phyloP scores from a whole-genome alignment of 2,888 invertebrate species.

The Ormia ochracea region DNA sequence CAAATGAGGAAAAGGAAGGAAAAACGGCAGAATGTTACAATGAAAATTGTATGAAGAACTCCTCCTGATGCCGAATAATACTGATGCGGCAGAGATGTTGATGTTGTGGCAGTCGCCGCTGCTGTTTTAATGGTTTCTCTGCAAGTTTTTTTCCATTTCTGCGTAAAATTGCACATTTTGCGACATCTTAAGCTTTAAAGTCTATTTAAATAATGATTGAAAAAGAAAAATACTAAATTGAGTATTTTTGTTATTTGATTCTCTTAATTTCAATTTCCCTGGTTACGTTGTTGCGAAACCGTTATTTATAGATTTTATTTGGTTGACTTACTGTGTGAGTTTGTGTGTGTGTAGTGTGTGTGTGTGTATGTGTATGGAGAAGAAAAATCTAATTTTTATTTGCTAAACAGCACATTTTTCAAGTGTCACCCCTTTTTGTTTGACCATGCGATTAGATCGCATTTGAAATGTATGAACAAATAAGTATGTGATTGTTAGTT shows the following conservation, averaged over 20 bases:
- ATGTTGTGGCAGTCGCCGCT: not conserved
- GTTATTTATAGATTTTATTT: conserved; percentile 60
- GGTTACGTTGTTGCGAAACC: conserved; percentile 28
- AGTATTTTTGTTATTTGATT: not conserved
- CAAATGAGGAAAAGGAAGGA: not conserved
- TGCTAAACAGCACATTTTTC: conserved; percentile 56
- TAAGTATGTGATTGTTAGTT: conserved; percentile 6
- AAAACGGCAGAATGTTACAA: conserved; percentile 8
- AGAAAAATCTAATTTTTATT: conserved; percentile 37
- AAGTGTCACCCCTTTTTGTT: conserved; percentile 59
- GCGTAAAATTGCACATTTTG: conserved; percentile 38
- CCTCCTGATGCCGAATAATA: conserved; percentile 9
- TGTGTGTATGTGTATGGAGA: no score
- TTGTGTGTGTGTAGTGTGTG: no score
- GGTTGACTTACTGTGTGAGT: not conserved
- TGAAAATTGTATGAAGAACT: not conserved
- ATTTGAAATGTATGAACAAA: not conserved
- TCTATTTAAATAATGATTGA: conserved; percentile 32
- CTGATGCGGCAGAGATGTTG: not conserved
- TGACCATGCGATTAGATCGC: conserved; percentile 41
- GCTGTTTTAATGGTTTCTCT: conserved; percentile 22
- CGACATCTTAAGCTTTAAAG: conserved; percentile 49
- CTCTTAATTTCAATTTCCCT: conserved; percentile 16
- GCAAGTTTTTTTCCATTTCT: conserved; percentile 17
- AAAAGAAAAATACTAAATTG: not conserved